These are phyloP conservation scores for Andrena camellia DNA, from an alignment of 2,888 invertebrate species.

Conservation along the genomic window DNA sequence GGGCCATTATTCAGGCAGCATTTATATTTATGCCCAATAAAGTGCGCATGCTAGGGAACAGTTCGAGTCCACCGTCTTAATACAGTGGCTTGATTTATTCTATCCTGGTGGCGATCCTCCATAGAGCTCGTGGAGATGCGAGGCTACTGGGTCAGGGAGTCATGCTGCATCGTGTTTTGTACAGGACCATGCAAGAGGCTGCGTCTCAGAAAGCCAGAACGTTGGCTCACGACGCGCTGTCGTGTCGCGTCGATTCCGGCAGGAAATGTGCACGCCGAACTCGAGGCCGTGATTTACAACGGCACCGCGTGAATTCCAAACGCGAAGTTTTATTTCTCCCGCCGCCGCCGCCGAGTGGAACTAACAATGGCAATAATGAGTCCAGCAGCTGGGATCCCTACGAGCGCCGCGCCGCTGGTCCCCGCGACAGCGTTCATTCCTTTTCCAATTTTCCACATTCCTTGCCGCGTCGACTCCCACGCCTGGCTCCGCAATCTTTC, in stretches of 20 bases:
- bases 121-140: conserved; percentile 55
- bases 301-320: not conserved
- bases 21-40: conserved; percentile 17
- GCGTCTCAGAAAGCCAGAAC: conserved; percentile 51
- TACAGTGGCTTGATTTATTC: conserved; percentile 18
- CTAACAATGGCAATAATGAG: conserved; percentile 5
- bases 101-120: conserved; percentile 9
- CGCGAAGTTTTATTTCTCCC: conserved; percentile 3
- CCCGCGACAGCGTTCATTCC: not conserved
- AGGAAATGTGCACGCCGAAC: not conserved
- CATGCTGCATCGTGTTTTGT: conserved; percentile 43
- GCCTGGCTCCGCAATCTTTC: not conserved
- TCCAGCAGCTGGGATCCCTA: not conserved
- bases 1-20: conserved; percentile 2
- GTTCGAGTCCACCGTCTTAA: conserved; percentile 15
- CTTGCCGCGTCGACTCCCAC: too few species aligned
- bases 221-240: conserved; percentile 31
- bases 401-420: not conserved
- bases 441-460: conserved; percentile 3
- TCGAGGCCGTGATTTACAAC: conserved; percentile 15
- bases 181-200: conserved; percentile 44
- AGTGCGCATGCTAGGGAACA: conserved; percentile 8
- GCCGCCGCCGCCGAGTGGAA: not conserved
- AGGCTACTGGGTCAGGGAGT: conserved; percentile 78
- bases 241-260: conserved; percentile 39